A percentile compares a stretch with the other conserved stretches of the same genome.
These are phyloP conservation scores for Dasysyrphus albostriatus DNA, from an alignment of 2,888 invertebrate genomes.

Conservation along the genomic window DNA sequence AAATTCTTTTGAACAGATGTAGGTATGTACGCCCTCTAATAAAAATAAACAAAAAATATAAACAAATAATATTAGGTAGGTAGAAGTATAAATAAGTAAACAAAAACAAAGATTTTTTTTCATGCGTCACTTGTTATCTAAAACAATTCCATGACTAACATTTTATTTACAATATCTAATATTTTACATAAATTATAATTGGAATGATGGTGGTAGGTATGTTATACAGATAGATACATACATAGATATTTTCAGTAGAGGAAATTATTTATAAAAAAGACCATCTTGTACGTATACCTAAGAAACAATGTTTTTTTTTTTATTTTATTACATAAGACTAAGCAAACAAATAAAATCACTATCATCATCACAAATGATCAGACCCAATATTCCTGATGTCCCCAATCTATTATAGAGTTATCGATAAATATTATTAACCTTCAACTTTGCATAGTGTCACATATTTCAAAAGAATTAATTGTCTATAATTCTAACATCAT, in stretches of 20 bases:
- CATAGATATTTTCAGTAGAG: too few species aligned
- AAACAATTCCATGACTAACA: neutral
- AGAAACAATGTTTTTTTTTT: too few species aligned
- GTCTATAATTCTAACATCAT: neutral
- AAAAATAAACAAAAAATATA: neutral
- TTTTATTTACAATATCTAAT: neutral
- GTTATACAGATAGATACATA: too few species aligned
- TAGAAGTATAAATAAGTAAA: neutral
- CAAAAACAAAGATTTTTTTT: neutral
- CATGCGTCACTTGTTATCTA: neutral
- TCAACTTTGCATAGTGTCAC: conserved; percentile 1
- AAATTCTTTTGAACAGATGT: neutral
- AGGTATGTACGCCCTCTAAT: neutral
- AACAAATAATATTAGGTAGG: neutral
- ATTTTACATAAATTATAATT: too few species aligned
- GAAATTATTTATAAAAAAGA: too few species aligned
- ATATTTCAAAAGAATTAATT: conserved; percentile 3
- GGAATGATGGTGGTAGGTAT: too few species aligned
- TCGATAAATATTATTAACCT: conserved; percentile 20
- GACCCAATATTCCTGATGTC: neutral
- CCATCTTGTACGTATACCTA: too few species aligned
- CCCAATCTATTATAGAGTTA: neutral
- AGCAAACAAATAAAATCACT: too few species aligned
- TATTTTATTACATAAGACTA: too few species aligned
- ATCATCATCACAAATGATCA: neutral